A percentile compares a stretch with the other conserved stretches of the same genome.
phyloP scores from a whole-genome alignment of 2,888 invertebrate species.

The Invenusta paracnida region DNA sequence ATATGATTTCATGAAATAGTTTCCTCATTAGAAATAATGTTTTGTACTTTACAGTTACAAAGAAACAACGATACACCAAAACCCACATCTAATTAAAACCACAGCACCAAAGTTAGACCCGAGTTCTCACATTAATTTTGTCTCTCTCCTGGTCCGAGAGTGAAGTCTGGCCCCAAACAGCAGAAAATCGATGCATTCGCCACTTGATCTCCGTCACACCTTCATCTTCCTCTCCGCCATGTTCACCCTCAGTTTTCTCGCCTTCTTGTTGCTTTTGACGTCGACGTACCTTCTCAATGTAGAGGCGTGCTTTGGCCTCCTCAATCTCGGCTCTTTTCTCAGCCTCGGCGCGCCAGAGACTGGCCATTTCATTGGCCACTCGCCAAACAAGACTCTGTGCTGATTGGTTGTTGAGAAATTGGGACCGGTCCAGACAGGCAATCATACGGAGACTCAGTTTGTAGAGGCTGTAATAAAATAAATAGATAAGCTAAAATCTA shows the following conservation, averaged over 20 bases:
- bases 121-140: background rate
- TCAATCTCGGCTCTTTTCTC: background rate
- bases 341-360: background rate
- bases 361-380: background rate
- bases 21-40: too few species aligned
- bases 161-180: background rate
- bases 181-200: background rate
- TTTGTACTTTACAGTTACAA: too few species aligned
- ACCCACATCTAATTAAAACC: too few species aligned
- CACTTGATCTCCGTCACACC: background rate
- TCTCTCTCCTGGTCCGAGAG: background rate
- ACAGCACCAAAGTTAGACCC: too few species aligned
- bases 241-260: background rate
- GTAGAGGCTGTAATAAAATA: background rate
- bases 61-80: too few species aligned
- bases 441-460: background rate
- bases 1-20: too few species aligned
- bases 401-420: background rate
- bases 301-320: background rate
- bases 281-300: background rate
- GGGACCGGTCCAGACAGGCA: background rate
- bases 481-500: too few species aligned
- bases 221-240: background rate
- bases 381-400: background rate
- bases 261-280: background rate